Evolutionary conservation across 2,888 invertebrate species (phyloP).

Genomic region (Rhodophaea formosa): DNA sequence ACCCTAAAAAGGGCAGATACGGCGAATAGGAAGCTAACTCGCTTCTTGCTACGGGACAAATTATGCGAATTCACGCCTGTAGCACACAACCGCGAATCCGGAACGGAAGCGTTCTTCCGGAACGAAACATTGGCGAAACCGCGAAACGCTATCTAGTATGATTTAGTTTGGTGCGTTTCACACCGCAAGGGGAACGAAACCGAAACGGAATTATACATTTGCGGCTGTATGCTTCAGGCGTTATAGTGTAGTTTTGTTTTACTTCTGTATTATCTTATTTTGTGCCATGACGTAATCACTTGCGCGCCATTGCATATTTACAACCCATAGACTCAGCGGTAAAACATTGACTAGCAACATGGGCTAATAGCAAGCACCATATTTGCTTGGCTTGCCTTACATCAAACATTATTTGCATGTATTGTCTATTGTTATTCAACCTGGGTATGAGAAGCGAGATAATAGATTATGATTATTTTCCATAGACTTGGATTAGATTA

Average conservation of each 20-base stretch:
- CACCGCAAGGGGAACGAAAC: too few species aligned
- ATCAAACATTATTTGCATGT: constrained; percentile 22
- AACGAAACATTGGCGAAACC: too few species aligned
- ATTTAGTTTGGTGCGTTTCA: too few species aligned
- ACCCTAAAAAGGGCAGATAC: too few species aligned
- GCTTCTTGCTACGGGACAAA: too few species aligned
- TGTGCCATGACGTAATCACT: constrained; percentile 59
- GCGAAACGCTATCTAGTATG: too few species aligned
- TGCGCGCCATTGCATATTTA: constrained; percentile 62
- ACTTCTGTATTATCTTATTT: background rate
- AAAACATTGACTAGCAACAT: constrained; percentile 31
- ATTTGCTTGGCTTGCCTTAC: constrained; percentile 40
- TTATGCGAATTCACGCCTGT: too few species aligned
- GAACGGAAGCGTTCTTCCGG: too few species aligned
- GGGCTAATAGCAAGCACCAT: constrained; percentile 33
- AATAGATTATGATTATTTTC: background rate
- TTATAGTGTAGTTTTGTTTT: background rate
- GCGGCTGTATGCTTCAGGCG: too few species aligned
- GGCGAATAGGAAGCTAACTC: too few species aligned
- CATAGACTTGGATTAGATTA: background rate
- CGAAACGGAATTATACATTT: too few species aligned
- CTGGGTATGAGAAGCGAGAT: background rate
- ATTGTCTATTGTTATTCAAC: constrained; percentile 4
- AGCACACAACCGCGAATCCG: too few species aligned
- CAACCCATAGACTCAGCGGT: constrained; percentile 49